Evolutionary conservation across 23 tunicate genomes (phyloP).

Genomic region (Ascidia mentula): DNA sequence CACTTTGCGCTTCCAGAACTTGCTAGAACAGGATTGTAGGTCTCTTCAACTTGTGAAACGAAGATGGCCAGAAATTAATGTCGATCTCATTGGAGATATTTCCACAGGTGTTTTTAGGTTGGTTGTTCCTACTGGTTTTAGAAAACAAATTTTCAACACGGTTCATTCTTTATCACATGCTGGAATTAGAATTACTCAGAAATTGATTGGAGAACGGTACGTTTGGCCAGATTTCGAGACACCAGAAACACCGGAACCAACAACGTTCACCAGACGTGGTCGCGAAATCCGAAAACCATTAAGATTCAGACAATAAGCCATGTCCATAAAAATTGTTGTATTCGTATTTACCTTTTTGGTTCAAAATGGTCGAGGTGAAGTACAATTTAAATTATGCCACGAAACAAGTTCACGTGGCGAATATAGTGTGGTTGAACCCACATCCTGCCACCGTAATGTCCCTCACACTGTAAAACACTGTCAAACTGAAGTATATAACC

Average conservation of each 20-base stretch:
- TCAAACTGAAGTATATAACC: neutral
- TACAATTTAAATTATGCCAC: neutral
- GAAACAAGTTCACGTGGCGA: neutral
- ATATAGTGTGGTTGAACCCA: neutral
- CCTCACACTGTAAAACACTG: neutral
- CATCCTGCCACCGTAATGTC: neutral
- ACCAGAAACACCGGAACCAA: neutral
- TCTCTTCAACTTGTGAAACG: neutral
- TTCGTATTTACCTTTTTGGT: neutral
- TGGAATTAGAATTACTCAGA: conserved; percentile 6
- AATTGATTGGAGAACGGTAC: conserved; percentile 9
- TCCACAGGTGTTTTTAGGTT: conserved; percentile 4
- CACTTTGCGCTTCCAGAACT: neutral
- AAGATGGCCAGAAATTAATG: neutral
- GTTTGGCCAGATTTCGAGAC: conserved; percentile 11
- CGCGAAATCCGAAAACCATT: neutral
- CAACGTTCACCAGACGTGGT: neutral
- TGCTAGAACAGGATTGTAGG: neutral
- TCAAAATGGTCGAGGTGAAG: too few relatives aligned
- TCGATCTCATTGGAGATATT: conserved; percentile 18
- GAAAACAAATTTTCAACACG: conserved; percentile 6
- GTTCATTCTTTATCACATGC: conserved; percentile 17
- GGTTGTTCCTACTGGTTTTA: neutral
- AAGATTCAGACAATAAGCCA: neutral
- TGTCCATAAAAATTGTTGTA: neutral